Base-by-base conservation (phyloP, 2,113 vertebrate species). In the Xenopus borealis region DNA sequence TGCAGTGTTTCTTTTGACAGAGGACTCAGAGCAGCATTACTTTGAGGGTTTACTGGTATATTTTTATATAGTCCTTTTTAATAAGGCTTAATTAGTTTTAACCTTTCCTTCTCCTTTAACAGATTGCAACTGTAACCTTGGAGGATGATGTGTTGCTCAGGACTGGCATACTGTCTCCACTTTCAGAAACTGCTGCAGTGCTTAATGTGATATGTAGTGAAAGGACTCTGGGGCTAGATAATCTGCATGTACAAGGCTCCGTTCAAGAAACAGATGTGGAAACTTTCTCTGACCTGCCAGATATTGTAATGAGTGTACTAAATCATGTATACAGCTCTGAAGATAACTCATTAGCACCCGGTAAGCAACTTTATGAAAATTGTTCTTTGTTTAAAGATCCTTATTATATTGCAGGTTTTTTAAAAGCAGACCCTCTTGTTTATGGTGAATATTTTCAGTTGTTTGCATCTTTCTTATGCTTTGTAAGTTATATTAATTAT, bases 61-160 rank as follows among this genome's bases (percentile, higher is more conserved):
- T 11, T 3, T 23, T 12, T 40, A 40, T 50, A 18, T 62, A 62
- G 13, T 12, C 10, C 16, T 11, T 20, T 2, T 17, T 30, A 30
- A 7, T 30, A n/a, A n/a, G n/a, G n/a, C n/a, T n/a, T 12, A 10
- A 9, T 16, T 62, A 27, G 7, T 10, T 17, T 12, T 10, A 62
- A 27, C 3, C 11, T 62, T 63, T 7, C 12, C 58, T 72, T 0
- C 79, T 53, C 50, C 16, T 33, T 61, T 74, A n/a, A n/a, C 73
- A 99, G 97, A 83, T 95, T 79, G 94, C 90, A 73, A 92, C 92
- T 18, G 91, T 98, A 44, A 87, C 79, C 67, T 19, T 66, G 0
- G 85, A 80, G 27, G 76, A 88, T 62, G 73, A 78, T 11, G 86
- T 85, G 74, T 83, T 85, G 13, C 75, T 86, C 11, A 68, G 82